Base-by-base conservation (phyloP, 2,113 vertebrate genomes). In the Chaenogobius annularis region DNA sequence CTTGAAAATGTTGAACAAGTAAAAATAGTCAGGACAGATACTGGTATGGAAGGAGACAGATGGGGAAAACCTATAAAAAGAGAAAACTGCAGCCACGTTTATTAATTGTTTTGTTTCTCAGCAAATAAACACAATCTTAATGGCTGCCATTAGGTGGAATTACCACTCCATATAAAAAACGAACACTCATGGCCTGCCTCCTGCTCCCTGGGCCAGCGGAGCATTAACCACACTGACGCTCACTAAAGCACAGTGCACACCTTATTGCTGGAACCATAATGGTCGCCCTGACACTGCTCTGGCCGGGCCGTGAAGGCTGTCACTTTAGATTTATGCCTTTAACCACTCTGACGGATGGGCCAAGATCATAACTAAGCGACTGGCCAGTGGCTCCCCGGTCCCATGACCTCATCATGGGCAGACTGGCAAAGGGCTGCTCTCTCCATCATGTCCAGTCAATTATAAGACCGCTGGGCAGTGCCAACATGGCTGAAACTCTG, bases 381-480 rank as follows among this genome's bases (percentile, higher is more conserved):
- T 80, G 85, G 74, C 78, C 79, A 74, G 83, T 43, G 10, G 69
- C 78, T 85, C 67, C 74, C 63, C 73, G 69, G 62, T 86, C 83
- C 87, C 72, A 75, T 87, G 88, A 91, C 88, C 89, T 90, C 89
- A 90, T 90, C 88, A 82, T 48, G 50, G 63, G 77, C 63, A 48
- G 65, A 70, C 73, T 81, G 86, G 85, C 87, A 81, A 31, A 75
- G 83, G 81, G 77, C 75, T 76, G 17, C 54, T 80, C 80, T 84
- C 79, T 83, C 83, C 65, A 46, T 88, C 81, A 75, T 75, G 66
- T 80, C 73, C 77, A 67, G 80, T 81, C 86, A 87, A 75, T 90
- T 84, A 84, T 76, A 70, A 72, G 50, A 74, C 61, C 72, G 56
- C 73, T 4, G 44, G 77, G 62, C 63, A 9, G 17, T 70, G 64